Base-by-base conservation (phyloP, 2,797 vertebrate genomes). In the Linurgus olivaceus region DNA sequence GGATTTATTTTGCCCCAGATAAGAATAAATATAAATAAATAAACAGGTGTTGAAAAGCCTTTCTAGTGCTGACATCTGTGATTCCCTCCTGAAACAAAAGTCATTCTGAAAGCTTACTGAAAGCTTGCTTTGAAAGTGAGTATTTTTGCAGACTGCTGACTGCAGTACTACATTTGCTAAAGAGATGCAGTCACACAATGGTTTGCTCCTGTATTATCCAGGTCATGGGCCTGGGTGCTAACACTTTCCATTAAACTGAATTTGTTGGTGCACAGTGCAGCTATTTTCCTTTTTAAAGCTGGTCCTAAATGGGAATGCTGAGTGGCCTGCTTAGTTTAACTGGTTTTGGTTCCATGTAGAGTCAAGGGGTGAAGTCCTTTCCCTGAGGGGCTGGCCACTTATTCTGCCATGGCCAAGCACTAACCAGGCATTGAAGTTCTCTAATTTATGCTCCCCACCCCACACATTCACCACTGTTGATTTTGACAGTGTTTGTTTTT, bases 51-150 rank as follows among this genome's bases (percentile, higher is more conserved):
- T 82, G 76, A 93, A 93, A 93, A 92, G 66, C 45, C 31, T 91
- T 96, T 90, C 58, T 88, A 82, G 73, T 51, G 59, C 25, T 65
- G 52, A 54, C 29, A 35, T 81, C 59, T 81, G 35, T 48, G 44
- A 70, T 76, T 82, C 38, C 66, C 66, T 78, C 48, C 74, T 52
- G 55, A 90, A 95, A 86, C 45, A 83, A 74, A 87, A 93, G 92
- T 94, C 5, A 85, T 90, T 94, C 79, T 86, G 82, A 96, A 95
- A 94, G 77, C 72, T 55, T 90, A 84, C 80, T 78, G 63, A 95
- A 91, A 79, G 67, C 63, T 95, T 96, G 92, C 91, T 97, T 96
- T 94, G 93, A 94, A 93, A 96, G 85, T 54, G 61, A 92, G 79
- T 72, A 51, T 92, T 92, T 97, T 94, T 92, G 63, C 76, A 86